phyloP scores from a whole-genome alignment of 2,113 vertebrate species.

The Ochotona curzoniae region DNA sequence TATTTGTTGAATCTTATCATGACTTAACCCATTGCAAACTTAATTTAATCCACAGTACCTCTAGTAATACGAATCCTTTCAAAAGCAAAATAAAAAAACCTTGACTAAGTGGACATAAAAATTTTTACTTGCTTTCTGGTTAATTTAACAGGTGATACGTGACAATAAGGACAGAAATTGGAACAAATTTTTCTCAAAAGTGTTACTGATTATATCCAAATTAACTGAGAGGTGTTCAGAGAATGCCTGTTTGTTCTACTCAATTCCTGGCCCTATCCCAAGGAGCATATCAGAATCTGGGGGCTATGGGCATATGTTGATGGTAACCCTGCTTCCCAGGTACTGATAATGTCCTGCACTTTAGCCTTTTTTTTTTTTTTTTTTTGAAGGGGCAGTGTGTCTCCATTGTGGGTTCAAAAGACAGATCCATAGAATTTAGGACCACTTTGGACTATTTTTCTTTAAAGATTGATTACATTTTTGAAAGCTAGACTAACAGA shows the following conservation, averaged over 20 bases:
- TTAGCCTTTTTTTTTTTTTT: neutral
- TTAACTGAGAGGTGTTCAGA: neutral
- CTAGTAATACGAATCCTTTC: neutral
- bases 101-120: constrained; percentile 1
- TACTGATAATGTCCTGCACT: neutral
- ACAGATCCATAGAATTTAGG: neutral
- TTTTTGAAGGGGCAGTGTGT: neutral
- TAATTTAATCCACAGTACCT: neutral
- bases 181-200: constrained; percentile 45
- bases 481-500: too few relatives aligned
- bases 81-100: constrained; percentile 45
- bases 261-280: neutral
- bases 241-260: neutral
- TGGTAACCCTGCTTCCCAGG: neutral
- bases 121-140: constrained; percentile 31
- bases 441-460: neutral
- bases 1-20: neutral
- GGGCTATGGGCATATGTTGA: neutral
- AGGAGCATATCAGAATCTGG: neutral
- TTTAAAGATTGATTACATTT: too few relatives aligned
- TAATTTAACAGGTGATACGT: constrained; percentile 29
- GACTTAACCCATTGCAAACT: neutral
- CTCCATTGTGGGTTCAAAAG: constrained; percentile 6
- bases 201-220: neutral
- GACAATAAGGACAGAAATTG: neutral